Conservation (phyloP, 2,797 vertebrate species). For the Stomatorhinus walkeri region DNA sequence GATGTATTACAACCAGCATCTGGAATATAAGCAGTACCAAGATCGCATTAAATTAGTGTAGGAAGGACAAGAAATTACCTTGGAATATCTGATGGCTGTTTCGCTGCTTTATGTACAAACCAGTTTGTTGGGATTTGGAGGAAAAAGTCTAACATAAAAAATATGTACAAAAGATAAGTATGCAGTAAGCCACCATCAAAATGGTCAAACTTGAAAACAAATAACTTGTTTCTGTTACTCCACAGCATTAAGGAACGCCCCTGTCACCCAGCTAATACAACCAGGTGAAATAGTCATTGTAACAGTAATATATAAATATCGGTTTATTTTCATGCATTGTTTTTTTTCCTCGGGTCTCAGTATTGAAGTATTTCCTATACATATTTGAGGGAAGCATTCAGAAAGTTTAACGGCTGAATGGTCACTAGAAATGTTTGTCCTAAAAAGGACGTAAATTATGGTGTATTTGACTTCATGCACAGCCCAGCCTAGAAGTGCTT, state of each 20-base stretch:
- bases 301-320: neutral
- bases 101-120: neutral
- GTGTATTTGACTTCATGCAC: neutral
- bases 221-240: neutral
- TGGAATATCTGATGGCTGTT: neutral
- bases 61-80: neutral
- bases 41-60: neutral
- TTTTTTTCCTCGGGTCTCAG: neutral
- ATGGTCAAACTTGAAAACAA: neutral
- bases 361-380: neutral
- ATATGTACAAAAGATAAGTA: neutral
- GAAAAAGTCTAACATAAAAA: neutral
- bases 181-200: neutral
- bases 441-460: neutral
- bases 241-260: neutral
- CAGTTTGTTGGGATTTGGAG: neutral
- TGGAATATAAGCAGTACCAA: neutral
- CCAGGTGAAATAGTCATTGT: neutral
- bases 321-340: constrained; percentile 1
- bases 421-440: neutral
- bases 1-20: neutral
- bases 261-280: neutral
- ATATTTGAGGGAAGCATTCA: neutral
- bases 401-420: neutral
- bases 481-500: neutral